phyloP scores from a whole-genome alignment of 2,888 invertebrate species.

The Volucella zonaria region DNA sequence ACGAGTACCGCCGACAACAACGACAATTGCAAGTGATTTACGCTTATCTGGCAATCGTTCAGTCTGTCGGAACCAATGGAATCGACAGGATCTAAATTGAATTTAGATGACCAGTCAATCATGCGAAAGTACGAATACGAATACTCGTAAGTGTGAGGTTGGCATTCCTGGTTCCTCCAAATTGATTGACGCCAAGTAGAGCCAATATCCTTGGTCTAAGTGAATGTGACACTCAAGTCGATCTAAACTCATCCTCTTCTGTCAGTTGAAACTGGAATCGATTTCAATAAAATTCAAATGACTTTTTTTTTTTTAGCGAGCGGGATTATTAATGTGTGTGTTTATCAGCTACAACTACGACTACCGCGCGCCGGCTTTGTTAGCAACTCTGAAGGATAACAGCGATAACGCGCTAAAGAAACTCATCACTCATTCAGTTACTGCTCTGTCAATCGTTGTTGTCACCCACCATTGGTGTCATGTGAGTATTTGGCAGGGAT shows the following conservation, averaged over 20 bases:
- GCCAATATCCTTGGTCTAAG: conserved; percentile 28
- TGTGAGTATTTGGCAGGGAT: background rate
- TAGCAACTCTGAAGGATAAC: conserved; percentile 24
- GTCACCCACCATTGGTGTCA: conserved; percentile 59
- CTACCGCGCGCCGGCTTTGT: conserved; percentile 6
- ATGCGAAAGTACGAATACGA: conserved; percentile 36
- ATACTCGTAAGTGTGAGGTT: conserved; percentile 32
- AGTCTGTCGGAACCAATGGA: conserved; percentile 58
- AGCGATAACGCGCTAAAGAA: conserved; percentile 50
- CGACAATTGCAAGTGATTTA: conserved; percentile 58
- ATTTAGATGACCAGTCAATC: conserved; percentile 74
- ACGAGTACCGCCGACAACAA: background rate
- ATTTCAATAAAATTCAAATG: conserved; percentile 71
- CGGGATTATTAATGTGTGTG: conserved; percentile 66
- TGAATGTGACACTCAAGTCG: conserved; percentile 42
- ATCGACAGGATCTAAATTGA: conserved; percentile 73
- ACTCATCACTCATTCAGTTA: conserved; percentile 67
- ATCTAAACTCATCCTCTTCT: background rate
- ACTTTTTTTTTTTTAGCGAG: conserved; percentile 52
- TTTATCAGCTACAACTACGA: conserved; percentile 39
- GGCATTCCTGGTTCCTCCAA: conserved; percentile 29
- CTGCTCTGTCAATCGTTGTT: conserved; percentile 57
- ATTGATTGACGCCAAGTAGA: conserved; percentile 56
- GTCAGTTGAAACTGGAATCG: conserved; percentile 5
- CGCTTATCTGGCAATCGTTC: conserved; percentile 62